Conservation (phyloP, 2,113 vertebrate genomes). For the Ahaetulla prasina region DNA sequence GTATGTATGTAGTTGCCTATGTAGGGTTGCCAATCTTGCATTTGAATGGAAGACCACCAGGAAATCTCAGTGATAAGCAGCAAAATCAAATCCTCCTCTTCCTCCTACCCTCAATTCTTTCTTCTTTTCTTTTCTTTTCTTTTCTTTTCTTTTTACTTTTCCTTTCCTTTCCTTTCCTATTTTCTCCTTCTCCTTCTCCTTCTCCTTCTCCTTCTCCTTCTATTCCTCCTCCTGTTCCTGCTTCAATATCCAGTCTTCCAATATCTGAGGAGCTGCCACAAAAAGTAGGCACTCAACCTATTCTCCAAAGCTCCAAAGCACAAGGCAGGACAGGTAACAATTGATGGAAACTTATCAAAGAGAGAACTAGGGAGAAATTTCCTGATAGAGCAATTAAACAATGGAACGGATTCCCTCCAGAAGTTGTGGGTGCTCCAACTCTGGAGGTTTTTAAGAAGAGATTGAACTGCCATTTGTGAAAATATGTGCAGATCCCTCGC, state of each 20-base stretch:
- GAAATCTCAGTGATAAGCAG: too few species aligned
- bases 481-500: too few species aligned
- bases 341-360: not conserved
- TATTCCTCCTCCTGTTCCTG: too few species aligned
- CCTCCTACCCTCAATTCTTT: too few species aligned
- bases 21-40: too few species aligned
- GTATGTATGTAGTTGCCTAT: not conserved
- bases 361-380: not conserved
- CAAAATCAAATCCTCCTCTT: too few species aligned
- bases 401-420: not conserved
- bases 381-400: not conserved
- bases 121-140: too few species aligned
- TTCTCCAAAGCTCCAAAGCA: not conserved
- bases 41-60: too few species aligned
- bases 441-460: not conserved
- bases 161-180: too few species aligned
- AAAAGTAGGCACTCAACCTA: not conserved
- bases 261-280: not conserved
- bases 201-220: too few species aligned
- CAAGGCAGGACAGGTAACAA: not conserved
- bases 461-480: not conserved
- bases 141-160: too few species aligned
- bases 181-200: too few species aligned
- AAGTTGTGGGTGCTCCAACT: not conserved
- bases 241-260: not conserved